Base-by-base conservation (phyloP, 2,113 vertebrate genomes). In the Cromileptes altivelis region DNA sequence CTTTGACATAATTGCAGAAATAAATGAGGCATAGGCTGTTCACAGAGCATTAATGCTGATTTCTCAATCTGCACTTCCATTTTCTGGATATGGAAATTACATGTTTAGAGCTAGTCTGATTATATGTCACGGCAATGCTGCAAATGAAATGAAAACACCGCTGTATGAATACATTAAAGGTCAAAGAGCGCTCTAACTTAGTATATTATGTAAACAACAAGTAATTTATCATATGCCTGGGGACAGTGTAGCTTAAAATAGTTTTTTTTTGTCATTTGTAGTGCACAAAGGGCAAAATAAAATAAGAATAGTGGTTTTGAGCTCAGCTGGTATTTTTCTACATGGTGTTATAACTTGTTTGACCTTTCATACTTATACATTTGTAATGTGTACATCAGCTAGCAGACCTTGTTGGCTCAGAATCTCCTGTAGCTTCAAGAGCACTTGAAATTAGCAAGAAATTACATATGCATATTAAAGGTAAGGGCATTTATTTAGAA, bases 1-100 rank as follows among this genome's bases (percentile, higher is more conserved):
- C 42, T 85, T 83, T 91, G 42, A 33, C 80, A 78, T 81, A 93
- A 90, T 92, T 90, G 84, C 27, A 78, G 70, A 89, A 91, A 89
- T 73, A 90, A 92, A 89, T 80, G 53, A 89, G 80, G 75, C 72
- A 21, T 70, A 40, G 10, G 3, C 64, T 84, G 67, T 83, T 82
- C 58, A 68, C 23, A 3, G 50, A 79, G 61, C 42, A 62, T 64
- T 30, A 71, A 60, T 78, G 65, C 72, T 87, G 56, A 81, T 40
- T 89, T 84, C 82, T 85, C 76, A 76, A 72, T 90, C 78, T 81
- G 67, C 64, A 25, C 68, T 79, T 57, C 61, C 60, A 64, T 81
- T 85, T 86, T 71, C 33, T 72, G 30, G 49, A 81, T 82, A 53
- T 83, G 57, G 25, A 88, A 85, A 90, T 84, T 5, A n/a, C 57